Conservation (phyloP, 2,797 vertebrate genomes). For the Smutsia gigantea region DNA sequence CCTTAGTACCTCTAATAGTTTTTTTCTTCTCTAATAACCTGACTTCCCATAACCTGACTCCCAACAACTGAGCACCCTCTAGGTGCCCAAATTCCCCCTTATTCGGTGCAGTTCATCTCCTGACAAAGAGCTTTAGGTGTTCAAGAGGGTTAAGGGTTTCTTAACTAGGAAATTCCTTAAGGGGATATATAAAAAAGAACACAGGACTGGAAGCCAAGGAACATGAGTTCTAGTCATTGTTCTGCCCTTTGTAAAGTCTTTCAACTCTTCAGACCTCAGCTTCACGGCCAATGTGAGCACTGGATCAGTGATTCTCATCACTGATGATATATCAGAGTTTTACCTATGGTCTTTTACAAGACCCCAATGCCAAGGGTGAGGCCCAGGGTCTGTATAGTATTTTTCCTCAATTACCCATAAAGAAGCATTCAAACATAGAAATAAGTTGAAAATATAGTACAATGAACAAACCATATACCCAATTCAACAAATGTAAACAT, state of each 20-base stretch:
- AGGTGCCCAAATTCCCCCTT: not conserved
- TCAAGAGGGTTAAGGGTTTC: not conserved
- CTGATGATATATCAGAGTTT: not conserved
- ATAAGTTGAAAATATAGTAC: not conserved
- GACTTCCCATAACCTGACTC: not conserved
- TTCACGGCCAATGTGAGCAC: not conserved
- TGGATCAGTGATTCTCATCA: not conserved
- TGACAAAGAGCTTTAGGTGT: slow-evolving; percentile 25
- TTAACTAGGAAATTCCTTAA: slow-evolving; percentile 42
- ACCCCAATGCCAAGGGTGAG: not conserved
- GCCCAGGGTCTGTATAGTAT: not conserved
- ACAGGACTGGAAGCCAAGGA: not conserved
- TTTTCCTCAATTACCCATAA: not conserved
- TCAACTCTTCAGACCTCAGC: not conserved
- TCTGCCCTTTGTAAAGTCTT: slow-evolving; percentile 9
- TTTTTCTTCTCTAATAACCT: not conserved
- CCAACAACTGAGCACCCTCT: not conserved
- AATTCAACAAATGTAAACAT: slow-evolving; percentile 12
- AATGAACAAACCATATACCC: slow-evolving; percentile 12
- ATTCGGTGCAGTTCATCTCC: not conserved
- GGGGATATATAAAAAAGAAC: not conserved
- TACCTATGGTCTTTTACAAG: not conserved
- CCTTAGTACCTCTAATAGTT: not conserved
- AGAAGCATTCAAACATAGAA: not conserved
- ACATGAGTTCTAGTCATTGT: slow-evolving; percentile 11